Conservation (phyloP, 2,113 vertebrate genomes). For the Trichechus manatus region DNA sequence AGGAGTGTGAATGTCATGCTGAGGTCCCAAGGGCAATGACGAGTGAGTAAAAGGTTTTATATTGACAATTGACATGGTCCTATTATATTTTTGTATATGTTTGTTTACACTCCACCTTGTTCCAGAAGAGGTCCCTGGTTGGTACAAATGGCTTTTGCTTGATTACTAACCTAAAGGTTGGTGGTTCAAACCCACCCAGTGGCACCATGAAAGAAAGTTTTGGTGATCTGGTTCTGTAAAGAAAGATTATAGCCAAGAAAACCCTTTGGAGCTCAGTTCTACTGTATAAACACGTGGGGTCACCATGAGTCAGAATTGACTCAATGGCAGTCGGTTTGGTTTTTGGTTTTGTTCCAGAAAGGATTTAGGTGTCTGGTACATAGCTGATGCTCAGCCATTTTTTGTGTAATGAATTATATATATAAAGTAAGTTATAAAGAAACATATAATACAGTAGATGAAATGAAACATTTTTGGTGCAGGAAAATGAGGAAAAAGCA, state of each 20-base stretch:
- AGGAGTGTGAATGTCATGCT: rapidly evolving
- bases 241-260: neutral
- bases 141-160: neutral
- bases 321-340: neutral
- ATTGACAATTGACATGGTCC: neutral
- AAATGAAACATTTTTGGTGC: neutral
- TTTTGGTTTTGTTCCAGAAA: too few relatives aligned
- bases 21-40: rapidly evolving
- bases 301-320: neutral
- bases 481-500: neutral
- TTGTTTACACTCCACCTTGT: neutral
- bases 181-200: neutral
- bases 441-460: neutral
- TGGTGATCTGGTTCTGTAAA: neutral
- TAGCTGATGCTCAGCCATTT: neutral
- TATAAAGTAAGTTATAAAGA: neutral
- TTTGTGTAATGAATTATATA: neutral
- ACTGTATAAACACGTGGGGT: neutral
- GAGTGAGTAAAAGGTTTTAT: neutral
- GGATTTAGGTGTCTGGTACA: neutral
- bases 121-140: neutral
- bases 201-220: neutral
- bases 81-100: rapidly evolving
- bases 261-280: neutral
- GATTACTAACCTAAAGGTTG: neutral